Evolutionary conservation across 1,140 invertebrate genomes (phyloP).

Genomic region (Daktulosphaira vitifoliae): DNA sequence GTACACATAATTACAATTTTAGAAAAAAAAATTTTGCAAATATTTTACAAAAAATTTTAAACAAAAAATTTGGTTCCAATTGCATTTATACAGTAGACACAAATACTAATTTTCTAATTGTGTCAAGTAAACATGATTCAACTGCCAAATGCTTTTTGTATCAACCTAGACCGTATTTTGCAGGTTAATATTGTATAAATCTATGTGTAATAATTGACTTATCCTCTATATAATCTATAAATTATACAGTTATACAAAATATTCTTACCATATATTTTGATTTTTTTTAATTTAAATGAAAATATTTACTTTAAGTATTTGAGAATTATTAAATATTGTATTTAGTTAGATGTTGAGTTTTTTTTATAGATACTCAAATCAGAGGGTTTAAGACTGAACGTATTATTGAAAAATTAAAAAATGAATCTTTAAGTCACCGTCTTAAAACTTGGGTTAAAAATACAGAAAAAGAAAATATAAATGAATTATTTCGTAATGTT

Average conservation of each 20-base stretch:
- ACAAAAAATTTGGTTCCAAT: conserved; percentile 7
- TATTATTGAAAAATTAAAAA: background rate
- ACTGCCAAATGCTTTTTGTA: conserved; percentile 6
- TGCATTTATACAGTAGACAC: background rate
- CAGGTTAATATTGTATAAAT: conserved; percentile 1
- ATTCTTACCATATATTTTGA: background rate
- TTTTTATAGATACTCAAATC: conserved; percentile 24
- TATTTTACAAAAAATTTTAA: conserved; percentile 7
- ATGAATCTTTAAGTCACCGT: conserved; percentile 8
- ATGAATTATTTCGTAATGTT: background rate
- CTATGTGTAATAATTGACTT: too few species aligned
- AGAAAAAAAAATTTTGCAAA: conserved; percentile 11
- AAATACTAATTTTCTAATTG: conserved; percentile 11
- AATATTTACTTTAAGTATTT: too few species aligned
- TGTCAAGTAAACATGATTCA: conserved; percentile 4
- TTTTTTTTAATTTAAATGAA: too few species aligned
- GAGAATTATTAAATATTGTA: too few species aligned
- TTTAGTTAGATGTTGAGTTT: too few species aligned
- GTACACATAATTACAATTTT: background rate
- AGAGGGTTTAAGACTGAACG: conserved; percentile 34
- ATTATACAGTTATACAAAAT: background rate
- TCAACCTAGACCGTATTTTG: conserved; percentile 3
- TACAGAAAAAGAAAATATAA: background rate
- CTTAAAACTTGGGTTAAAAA: background rate
- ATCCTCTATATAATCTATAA: too few species aligned